Base-by-base conservation (phyloP, 2,113 vertebrate genomes). In the Verasper variegatus region DNA sequence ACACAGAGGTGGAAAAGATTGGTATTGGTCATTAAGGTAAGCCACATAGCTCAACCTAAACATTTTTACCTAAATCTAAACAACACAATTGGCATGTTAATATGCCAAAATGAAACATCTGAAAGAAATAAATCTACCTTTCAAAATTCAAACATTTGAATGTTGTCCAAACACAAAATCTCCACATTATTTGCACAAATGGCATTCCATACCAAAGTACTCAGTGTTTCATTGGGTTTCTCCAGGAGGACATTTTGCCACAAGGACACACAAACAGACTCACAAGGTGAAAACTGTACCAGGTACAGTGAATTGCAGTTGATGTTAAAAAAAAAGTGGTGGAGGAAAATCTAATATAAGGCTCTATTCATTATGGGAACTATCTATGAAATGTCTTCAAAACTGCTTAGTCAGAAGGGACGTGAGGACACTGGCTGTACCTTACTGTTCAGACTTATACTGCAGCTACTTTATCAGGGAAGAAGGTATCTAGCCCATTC, bases 371-470 rank as follows among this genome's bases (percentile, higher is more conserved):
- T 80, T 80, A 71, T 12, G n/a, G 58, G 18, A 15, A 18, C 61
- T 75, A 71, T 83, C 31, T 31, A 40, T 71, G 61, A 51, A 51
- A 18, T 51, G 47, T 51, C 54, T 65, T 57, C 31, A 66, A 55
- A 78, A 49, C n/a, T 70, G 75, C 71, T 71, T 37, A 62, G 76
- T 71, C 70, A 83, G 66, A 8, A 9, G 23, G 37, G 49, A 71
- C 17, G 24, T 59, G 27, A 74, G 75, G 75, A 70, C 70, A 37
- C 65, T 60, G 10, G 7, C 60, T 83, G 71, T 17, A 66, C 65
- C 76, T 71, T 66, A 66, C n/a, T 83, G 75, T 70, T 75, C 76
- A 78, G n/a, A 83, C 31, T 27, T 11, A 40, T 7, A 54, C 55
- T 56, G 55, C 59, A 66, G 65, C 66, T 75, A 17, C 70, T 65